Base-by-base conservation (phyloP, 2,888 invertebrate species). In the Pollenia griseotomentosa region DNA sequence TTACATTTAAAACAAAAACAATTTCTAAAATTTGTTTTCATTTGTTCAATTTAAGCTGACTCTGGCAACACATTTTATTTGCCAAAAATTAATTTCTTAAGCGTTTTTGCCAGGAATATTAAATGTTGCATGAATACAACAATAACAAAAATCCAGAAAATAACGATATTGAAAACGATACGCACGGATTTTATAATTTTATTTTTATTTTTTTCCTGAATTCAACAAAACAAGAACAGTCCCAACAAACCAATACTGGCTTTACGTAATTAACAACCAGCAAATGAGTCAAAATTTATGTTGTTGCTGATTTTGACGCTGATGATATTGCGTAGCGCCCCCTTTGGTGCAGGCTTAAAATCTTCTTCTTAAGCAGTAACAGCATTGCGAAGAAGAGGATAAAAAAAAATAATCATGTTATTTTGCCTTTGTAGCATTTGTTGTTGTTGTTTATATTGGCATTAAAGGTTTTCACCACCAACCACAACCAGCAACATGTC, bases 211-310 rank as follows among this genome's bases (percentile, higher is more conserved):
- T 57, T 10, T 48, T 8, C 66, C 65, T 44, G 23, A 51, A 61
- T 55, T 44, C 33, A 33, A 33, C 42, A 40, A 53, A 11, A 11
- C 33, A 57, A 33, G 46, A 40, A 12, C 71, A 46, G 55, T 33
- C 16, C 16, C 48, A 83, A 65, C 55, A 71, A 59, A 51, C 44
- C 75, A 70, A 86, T 57, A 80, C 79, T 82, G 85, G 66, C 83
- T 81, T 83, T 85, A 57, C 79, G 84, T 88, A 88, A 88, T 88
- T 87, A 88, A 88, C 87, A 85, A 74, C 86, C 55, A 88, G 85
- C 88, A 89, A 89, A 89, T 92, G 91, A 92, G 92, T 90, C 90
- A 90, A 90, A 92, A 92, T 92, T 92, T 92, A 92, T 92, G 91
- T 90, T 91, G 90, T 88, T 91, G 91, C 89, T 86, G 91, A 91